Conservation (phyloP, 2,797 vertebrate genomes). For the Astyanax mexicanus region DNA sequence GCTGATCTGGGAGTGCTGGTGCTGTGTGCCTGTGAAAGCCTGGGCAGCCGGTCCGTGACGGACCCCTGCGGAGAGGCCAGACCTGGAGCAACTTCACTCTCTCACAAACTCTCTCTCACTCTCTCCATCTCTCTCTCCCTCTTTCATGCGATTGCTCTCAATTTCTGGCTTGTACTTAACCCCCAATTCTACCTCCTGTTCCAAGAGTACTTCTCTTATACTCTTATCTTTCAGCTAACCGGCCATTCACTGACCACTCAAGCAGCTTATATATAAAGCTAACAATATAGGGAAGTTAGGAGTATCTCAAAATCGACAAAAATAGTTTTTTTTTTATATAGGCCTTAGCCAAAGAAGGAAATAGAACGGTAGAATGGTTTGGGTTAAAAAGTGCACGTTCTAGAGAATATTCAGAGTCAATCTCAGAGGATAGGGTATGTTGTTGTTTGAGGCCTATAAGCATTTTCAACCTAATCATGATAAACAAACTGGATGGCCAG, state of each 20-base stretch:
- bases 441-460: no score
- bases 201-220: not conserved
- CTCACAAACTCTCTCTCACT: not conserved
- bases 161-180: slow-evolving; percentile 3
- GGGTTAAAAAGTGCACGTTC: no score
- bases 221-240: not conserved
- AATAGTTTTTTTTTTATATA: no score
- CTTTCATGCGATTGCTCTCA: slow-evolving; percentile 25
- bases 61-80: slow-evolving; percentile 86
- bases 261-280: no score
- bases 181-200: not conserved
- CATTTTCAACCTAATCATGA: no score
- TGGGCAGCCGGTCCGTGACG: slow-evolving; percentile 87
- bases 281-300: no score
- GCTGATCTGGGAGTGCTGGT: slow-evolving; percentile 71
- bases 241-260: not conserved
- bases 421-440: no score
- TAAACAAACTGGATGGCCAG: no score
- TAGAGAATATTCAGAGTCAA: no score
- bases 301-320: no score
- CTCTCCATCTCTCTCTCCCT: slow-evolving; percentile 66
- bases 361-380: no score
- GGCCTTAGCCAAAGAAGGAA: no score
- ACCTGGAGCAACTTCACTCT: slow-evolving; percentile 82
- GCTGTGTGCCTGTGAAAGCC: slow-evolving; percentile 90